A percentile compares a stretch with the other conserved stretches of the same genome.
phyloP scores from a whole-genome alignment of 1,140 invertebrate species.

The Drosophila pachea region DNA sequence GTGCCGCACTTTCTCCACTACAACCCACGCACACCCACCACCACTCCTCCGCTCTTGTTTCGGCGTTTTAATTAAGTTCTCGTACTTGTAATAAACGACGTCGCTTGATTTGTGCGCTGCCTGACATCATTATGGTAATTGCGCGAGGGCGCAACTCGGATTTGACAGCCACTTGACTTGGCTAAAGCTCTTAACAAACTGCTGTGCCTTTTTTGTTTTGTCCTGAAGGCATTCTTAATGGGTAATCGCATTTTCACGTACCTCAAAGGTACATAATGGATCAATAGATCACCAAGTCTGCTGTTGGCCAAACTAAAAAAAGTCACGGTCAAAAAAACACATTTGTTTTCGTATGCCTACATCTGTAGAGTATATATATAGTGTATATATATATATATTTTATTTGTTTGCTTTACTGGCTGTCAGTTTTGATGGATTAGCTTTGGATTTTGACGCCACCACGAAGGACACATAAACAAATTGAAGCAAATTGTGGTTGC shows the following conservation, averaged over 20 bases:
- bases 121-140: conserved; percentile 70
- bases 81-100: conserved; percentile 75
- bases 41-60: conserved; percentile 55
- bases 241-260: too few species aligned
- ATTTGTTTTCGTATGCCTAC: neutral
- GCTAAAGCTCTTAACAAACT: neutral
- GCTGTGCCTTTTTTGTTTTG: neutral
- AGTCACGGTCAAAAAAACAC: too few species aligned
- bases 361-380: neutral
- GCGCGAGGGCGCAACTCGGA: conserved; percentile 52
- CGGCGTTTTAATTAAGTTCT: conserved; percentile 75
- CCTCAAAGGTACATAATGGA: too few species aligned
- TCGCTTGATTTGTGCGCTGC: conserved; percentile 65
- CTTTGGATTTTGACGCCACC: neutral
- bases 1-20: conserved; percentile 24
- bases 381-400: neutral
- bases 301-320: too few species aligned
- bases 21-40: neutral
- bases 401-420: conserved; percentile 6
- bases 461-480: conserved; percentile 15
- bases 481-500: conserved; percentile 35
- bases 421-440: conserved; percentile 37
- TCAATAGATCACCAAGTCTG: neutral
- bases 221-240: neutral
- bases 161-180: conserved; percentile 56